Evolutionary conservation across 2,113 vertebrate species (phyloP).

Genomic region (Pampusana beccarii): DNA sequence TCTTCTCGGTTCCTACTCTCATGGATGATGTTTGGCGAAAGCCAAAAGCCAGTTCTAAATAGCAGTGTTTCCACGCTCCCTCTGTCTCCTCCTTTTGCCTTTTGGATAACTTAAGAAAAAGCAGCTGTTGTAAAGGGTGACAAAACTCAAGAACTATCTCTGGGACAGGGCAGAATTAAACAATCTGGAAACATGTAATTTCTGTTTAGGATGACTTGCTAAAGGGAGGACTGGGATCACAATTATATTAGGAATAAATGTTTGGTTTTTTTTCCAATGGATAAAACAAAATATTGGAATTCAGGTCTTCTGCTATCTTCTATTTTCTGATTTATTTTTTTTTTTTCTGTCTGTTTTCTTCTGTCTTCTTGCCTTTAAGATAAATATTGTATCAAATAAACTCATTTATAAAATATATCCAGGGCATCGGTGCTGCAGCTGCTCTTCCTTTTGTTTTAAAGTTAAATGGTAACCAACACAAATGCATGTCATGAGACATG

Average conservation of each 20-base stretch:
- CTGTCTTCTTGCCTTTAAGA: background rate
- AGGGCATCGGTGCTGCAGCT: background rate
- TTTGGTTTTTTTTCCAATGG: too few relatives aligned
- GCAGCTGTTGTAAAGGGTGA: constrained; percentile 19
- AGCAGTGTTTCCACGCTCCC: constrained; percentile 16
- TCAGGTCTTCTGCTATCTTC: background rate
- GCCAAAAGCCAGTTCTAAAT: background rate
- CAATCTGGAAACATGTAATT: background rate
- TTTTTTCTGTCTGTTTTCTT: background rate
- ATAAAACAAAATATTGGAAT: background rate
- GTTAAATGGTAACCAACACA: background rate
- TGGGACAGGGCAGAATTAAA: background rate
- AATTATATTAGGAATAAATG: background rate
- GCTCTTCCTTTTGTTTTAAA: background rate
- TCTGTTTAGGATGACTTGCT: background rate
- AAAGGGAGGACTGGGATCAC: background rate
- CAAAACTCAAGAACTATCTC: constrained; percentile 15
- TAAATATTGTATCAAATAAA: background rate
- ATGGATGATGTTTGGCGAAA: background rate
- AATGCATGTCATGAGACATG: background rate
- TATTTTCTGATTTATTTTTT: background rate
- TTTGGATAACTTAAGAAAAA: constrained; percentile 32
- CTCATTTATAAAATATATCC: background rate
- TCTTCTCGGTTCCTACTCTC: background rate
- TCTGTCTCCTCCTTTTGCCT: constrained; percentile 27